A percentile compares a stretch with the other conserved stretches of the same genome.
These are phyloP conservation scores for Oreochromis niloticus DNA, from an alignment of 2,113 vertebrate genomes.

Conservation along the genomic window DNA sequence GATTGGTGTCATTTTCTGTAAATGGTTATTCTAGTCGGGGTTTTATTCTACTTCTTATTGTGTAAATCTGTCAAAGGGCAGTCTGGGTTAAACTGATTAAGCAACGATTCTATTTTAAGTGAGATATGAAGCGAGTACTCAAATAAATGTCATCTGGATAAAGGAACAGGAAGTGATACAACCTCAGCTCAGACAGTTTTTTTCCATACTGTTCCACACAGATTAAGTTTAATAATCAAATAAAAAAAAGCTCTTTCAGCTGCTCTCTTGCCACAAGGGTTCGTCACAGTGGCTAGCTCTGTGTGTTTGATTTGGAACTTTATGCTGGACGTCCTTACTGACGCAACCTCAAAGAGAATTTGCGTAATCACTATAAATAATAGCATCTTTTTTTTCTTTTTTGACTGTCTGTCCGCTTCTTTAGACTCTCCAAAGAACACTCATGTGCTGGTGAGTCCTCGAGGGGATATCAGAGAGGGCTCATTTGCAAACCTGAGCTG, in stretches of 20 bases:
- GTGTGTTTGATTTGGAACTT: neutral
- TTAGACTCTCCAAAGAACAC: slow-evolving; percentile 72
- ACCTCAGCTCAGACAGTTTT: neutral
- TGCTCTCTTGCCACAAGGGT: neutral
- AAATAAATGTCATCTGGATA: neutral
- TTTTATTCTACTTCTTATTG: neutral
- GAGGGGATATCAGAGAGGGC: slow-evolving; percentile 71
- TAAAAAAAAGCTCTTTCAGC: neutral
- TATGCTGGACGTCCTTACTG: neutral
- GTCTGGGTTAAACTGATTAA: neutral
- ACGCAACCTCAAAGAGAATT: neutral
- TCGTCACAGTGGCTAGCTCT: neutral
- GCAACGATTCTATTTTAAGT: neutral
- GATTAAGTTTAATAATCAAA: neutral
- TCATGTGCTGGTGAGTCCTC: slow-evolving; percentile 53
- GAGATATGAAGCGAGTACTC: neutral
- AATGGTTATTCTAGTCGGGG: neutral
- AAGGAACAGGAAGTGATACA: neutral
- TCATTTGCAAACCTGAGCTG: slow-evolving; percentile 67
- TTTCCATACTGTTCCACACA: neutral
- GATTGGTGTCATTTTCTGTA: neutral
- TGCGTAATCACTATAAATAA: neutral
- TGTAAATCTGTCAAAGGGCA: neutral
- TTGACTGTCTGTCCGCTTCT: neutral
- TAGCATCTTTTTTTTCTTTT: neutral